Evolutionary conservation across 2,888 invertebrate genomes (phyloP).

Genomic region (Cremastobaeus sp.): DNA sequence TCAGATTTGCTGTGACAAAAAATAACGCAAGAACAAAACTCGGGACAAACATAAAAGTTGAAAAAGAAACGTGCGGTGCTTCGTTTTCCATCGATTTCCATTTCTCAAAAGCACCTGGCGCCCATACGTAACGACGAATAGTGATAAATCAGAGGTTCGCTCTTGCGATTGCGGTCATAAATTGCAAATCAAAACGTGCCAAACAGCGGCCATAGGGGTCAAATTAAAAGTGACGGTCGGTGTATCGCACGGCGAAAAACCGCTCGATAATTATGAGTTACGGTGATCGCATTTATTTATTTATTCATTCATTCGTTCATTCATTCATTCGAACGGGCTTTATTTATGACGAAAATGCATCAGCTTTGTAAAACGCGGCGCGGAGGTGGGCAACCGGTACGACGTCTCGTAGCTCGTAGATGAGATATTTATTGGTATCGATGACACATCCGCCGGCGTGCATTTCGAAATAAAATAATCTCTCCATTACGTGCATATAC

Average conservation of each 20-base stretch:
- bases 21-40: conserved; percentile 26
- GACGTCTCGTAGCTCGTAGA: conserved; percentile 29
- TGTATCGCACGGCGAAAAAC: conserved; percentile 57
- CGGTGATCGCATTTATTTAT: conserved; percentile 62
- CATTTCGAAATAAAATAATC: conserved; percentile 55
- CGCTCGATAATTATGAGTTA: conserved; percentile 62
- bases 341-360: conserved; percentile 63
- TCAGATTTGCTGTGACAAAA: too few relatives aligned
- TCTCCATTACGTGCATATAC: conserved; percentile 52
- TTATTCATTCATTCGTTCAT: conserved; percentile 41
- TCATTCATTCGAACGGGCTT: conserved; percentile 51
- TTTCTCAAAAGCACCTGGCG: conserved; percentile 63
- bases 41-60: conserved; percentile 40
- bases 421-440: conserved; percentile 61
- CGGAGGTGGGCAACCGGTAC: conserved; percentile 47
- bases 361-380: conserved; percentile 42
- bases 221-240: conserved; percentile 77
- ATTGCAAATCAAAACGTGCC: conserved; percentile 76
- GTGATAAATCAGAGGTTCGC: conserved; percentile 61
- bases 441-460: conserved; percentile 56
- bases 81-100: conserved; percentile 62
- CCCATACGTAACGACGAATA: conserved; percentile 56
- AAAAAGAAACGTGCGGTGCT: conserved; percentile 43
- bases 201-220: conserved; percentile 68
- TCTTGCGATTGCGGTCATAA: conserved; percentile 68